Conservation (phyloP, 2,888 invertebrate species). For the Melipona bicolor region DNA sequence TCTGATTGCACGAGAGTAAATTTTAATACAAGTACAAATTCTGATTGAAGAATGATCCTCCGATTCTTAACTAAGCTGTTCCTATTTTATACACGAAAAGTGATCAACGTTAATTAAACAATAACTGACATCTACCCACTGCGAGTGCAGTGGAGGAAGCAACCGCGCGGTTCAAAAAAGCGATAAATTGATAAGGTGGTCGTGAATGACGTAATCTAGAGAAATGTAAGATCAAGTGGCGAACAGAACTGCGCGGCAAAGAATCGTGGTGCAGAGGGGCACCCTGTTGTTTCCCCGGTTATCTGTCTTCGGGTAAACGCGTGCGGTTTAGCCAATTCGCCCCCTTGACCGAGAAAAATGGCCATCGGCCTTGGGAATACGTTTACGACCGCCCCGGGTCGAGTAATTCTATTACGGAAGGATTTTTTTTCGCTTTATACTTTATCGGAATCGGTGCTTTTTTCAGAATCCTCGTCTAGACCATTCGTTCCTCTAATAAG, state of each 20-base stretch:
- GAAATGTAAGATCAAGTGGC: slow-evolving; percentile 34
- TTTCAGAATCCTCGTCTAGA: slow-evolving; percentile 65
- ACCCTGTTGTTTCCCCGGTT: slow-evolving; percentile 74
- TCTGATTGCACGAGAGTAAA: too few relatives aligned
- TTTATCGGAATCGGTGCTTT: slow-evolving; percentile 74
- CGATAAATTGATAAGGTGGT: neutral
- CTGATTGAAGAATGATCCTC: too few relatives aligned
- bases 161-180: neutral
- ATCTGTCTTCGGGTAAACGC: slow-evolving; percentile 82
- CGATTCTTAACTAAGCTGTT: too few relatives aligned
- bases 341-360: slow-evolving; percentile 84
- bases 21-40: too few relatives aligned
- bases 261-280: slow-evolving; percentile 55
- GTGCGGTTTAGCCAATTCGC: slow-evolving; percentile 82
- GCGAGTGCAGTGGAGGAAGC: too few relatives aligned
- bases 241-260: slow-evolving; percentile 34
- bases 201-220: neutral
- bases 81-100: too few relatives aligned
- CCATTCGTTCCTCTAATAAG: slow-evolving; percentile 78
- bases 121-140: too few relatives aligned
- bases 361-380: slow-evolving; percentile 84
- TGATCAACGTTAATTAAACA: too few relatives aligned
- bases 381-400: slow-evolving; percentile 83
- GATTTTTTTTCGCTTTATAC: slow-evolving; percentile 81
- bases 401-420: slow-evolving; percentile 83